phyloP scores from a whole-genome alignment of 2,888 invertebrate species.

The Cephalotes varians region DNA sequence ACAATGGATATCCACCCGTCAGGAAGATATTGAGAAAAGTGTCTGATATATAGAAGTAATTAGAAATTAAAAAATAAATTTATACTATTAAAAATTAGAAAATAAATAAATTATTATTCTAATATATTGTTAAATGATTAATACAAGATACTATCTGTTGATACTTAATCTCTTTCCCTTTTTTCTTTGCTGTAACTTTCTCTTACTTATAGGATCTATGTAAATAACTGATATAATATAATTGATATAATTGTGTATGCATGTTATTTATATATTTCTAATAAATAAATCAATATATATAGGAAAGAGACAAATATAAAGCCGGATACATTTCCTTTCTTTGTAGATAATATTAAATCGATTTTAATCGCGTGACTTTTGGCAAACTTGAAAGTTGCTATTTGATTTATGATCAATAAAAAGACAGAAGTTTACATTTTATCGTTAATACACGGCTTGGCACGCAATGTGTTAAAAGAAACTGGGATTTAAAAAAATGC shows the following conservation, averaged over 20 bases:
- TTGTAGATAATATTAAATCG: neutral
- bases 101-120: neutral
- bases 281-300: neutral
- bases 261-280: neutral
- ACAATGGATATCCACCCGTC: neutral
- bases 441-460: neutral
- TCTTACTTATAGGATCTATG: neutral
- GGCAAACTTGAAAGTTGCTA: neutral
- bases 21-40: neutral
- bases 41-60: too few species aligned
- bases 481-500: neutral
- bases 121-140: neutral
- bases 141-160: neutral
- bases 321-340: neutral
- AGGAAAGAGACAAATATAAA: neutral
- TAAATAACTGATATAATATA: neutral
- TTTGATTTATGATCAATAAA: neutral
- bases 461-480: neutral
- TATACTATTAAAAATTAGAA: neutral
- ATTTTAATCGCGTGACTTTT: neutral
- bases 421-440: neutral
- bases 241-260: neutral
- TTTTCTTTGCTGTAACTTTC: neutral
- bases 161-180: neutral
- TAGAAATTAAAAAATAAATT: too few species aligned